phyloP scores from a whole-genome alignment of 2,888 invertebrate species.

The Micoletzkya japonica region DNA sequence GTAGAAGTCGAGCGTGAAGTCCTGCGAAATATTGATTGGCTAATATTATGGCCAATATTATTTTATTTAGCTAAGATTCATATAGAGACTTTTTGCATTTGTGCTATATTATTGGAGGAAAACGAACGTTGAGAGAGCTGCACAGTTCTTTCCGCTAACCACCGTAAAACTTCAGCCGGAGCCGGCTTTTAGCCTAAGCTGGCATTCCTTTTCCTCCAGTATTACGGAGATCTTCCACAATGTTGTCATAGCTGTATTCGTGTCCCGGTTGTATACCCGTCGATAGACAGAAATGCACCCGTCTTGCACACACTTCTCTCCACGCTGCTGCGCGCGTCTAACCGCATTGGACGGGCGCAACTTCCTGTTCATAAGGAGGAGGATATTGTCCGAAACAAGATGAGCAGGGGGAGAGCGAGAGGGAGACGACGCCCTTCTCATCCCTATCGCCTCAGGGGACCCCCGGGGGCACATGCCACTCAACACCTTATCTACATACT shows the following conservation, averaged over 20 bases:
- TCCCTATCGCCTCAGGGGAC: not conserved
- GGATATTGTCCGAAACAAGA: not conserved
- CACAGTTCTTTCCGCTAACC: too few species aligned
- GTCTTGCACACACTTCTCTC: not conserved
- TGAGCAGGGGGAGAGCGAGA: not conserved
- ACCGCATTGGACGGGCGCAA: not conserved
- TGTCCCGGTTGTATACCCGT: too few species aligned
- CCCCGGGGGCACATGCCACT: not conserved
- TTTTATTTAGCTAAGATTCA: not conserved
- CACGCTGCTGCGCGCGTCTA: not conserved
- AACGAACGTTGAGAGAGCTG: too few species aligned
- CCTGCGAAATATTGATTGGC: conserved; percentile 55
- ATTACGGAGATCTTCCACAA: too few species aligned
- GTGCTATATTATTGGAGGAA: too few species aligned
- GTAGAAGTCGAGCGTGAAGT: conserved; percentile 76
- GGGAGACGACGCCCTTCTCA: not conserved
- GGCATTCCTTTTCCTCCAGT: too few species aligned
- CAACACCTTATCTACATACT: conserved; percentile 21
- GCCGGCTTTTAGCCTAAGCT: too few species aligned
- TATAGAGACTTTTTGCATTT: not conserved
- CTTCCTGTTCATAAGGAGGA: not conserved
- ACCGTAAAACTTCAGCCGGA: too few species aligned
- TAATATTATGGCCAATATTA: too few species aligned
- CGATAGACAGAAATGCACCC: not conserved
- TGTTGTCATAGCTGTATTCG: too few species aligned